Evolutionary conservation across 2,797 vertebrate species (phyloP).

Genomic region (Alauda arvensis): DNA sequence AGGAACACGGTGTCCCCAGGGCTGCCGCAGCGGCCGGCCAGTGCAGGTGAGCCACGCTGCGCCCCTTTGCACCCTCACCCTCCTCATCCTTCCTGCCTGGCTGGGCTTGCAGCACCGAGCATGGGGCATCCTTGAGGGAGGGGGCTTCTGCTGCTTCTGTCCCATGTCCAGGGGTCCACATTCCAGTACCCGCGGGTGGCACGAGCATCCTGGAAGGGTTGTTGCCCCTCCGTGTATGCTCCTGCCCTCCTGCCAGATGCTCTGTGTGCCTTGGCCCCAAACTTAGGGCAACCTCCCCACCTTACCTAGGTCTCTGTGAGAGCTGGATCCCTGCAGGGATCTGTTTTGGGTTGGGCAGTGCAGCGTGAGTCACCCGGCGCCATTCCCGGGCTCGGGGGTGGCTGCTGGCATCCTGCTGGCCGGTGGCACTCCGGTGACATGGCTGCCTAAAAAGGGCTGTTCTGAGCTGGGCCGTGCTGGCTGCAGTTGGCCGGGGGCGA

Average conservation of each 20-base stretch:
- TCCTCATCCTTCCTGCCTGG: not conserved
- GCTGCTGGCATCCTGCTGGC: not conserved
- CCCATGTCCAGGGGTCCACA: accelerated
- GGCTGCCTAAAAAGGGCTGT: conserved; percentile 47
- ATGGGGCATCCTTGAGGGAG: accelerated
- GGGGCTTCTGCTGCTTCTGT: not conserved
- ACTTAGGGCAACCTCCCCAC: not conserved
- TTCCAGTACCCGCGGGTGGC: not conserved
- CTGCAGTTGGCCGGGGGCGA: not conserved
- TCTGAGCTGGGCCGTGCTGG: not conserved
- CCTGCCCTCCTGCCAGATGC: not conserved
- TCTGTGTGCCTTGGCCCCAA: not conserved
- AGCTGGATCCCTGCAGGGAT: not conserved
- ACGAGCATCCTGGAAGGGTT: not conserved
- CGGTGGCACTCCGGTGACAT: not conserved
- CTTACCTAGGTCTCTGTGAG: not conserved
- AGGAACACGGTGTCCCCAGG: conserved; percentile 92
- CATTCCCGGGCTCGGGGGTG: not conserved
- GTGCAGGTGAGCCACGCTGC: conserved; percentile 75
- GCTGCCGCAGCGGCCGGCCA: conserved; percentile 92
- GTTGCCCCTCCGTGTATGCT: not conserved
- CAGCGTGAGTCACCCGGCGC: not conserved
- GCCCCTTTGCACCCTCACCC: accelerated
- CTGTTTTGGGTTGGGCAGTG: not conserved
- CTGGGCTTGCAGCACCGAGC: accelerated